Conservation (phyloP, 2,113 vertebrate genomes). For the Mormyrus iriodes region DNA sequence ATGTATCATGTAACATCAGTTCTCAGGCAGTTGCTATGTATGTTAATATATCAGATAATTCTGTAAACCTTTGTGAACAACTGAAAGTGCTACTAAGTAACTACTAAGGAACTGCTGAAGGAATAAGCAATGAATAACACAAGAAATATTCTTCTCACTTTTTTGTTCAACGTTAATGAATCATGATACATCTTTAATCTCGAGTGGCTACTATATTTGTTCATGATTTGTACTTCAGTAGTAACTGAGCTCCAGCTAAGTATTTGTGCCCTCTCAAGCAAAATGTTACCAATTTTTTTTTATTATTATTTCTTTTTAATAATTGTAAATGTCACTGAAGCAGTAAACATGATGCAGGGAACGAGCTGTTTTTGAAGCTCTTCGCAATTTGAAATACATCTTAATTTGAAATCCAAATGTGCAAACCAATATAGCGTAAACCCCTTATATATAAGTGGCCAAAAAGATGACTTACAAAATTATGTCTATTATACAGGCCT, state of each 20-base stretch:
- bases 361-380: background rate
- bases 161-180: too few species aligned
- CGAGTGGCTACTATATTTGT: too few species aligned
- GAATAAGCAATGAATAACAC: too few species aligned
- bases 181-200: too few species aligned
- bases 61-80: too few species aligned
- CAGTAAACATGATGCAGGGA: background rate
- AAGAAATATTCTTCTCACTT: too few species aligned
- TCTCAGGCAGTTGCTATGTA: too few species aligned
- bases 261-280: background rate
- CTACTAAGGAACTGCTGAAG: too few species aligned
- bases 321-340: background rate
- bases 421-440: background rate
- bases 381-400: background rate
- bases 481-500: background rate
- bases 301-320: background rate
- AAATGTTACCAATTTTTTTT: background rate
- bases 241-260: background rate
- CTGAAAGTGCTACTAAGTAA: too few species aligned
- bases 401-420: background rate
- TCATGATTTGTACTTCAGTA: too few species aligned
- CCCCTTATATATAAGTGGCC: background rate
- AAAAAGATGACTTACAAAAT: background rate
- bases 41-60: too few species aligned
- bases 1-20: too few species aligned